A percentile compares a stretch with the other conserved stretches of the same genome.
These are phyloP conservation scores for Albula goreensis DNA, from an alignment of 2,113 vertebrate genomes.

Conservation along the genomic window DNA sequence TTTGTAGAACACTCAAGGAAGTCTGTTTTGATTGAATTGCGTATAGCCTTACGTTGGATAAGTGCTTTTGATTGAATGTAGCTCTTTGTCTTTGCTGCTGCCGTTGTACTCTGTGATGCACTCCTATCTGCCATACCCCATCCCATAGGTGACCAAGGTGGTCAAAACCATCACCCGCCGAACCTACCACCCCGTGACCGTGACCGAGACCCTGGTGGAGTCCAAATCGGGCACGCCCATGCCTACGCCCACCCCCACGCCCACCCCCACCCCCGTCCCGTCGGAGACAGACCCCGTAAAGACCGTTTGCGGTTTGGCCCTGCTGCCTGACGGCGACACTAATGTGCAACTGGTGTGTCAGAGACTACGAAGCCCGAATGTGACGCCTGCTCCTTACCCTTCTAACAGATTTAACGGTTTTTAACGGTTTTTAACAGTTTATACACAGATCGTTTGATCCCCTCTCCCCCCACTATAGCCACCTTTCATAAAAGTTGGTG, in stretches of 20 bases:
- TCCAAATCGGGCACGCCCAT: slow-evolving; percentile 5
- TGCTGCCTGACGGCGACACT: slow-evolving; percentile 13
- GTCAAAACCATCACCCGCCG: slow-evolving; percentile 63
- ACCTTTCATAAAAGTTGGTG: slow-evolving; percentile 1
- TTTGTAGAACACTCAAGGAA: no score
- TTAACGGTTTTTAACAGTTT: slow-evolving; percentile 17
- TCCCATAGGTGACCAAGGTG: slow-evolving; percentile 59
- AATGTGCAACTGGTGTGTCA: slow-evolving; percentile 23
- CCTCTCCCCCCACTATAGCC: neutral
- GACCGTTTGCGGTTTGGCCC: neutral
- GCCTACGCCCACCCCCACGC: slow-evolving; percentile 40
- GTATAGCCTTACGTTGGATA: no score
- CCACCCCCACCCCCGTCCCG: slow-evolving; percentile 34
- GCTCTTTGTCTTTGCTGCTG: neutral
- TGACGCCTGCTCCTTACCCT: slow-evolving; percentile 46
- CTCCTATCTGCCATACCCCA: slow-evolving; percentile 17
- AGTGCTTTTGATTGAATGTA: no score
- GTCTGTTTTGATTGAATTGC: no score
- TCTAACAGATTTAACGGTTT: slow-evolving; percentile 28
- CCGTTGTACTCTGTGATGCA: neutral
- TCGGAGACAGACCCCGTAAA: slow-evolving; percentile 57
- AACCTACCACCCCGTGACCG: slow-evolving; percentile 55
- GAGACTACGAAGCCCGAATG: neutral
- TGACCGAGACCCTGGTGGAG: slow-evolving; percentile 45
- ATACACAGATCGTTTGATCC: slow-evolving; percentile 27